Evolutionary conservation across 2,888 invertebrate genomes (phyloP).

Genomic region (Carpatolechia fugitivella): DNA sequence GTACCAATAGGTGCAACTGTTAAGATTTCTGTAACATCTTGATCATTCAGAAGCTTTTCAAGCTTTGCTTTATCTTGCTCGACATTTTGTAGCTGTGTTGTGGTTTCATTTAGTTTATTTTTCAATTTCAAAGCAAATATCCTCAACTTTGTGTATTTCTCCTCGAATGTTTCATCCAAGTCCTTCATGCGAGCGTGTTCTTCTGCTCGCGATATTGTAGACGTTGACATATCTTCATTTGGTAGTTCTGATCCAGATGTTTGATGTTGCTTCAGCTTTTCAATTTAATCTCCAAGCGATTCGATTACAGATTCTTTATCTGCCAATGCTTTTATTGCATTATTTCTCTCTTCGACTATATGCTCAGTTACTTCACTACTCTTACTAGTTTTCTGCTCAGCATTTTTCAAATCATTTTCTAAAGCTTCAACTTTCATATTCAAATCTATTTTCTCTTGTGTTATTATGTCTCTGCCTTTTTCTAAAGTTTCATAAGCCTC

Average conservation of each 20-base stretch:
- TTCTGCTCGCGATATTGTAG: constrained; percentile 86
- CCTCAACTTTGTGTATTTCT: constrained; percentile 85
- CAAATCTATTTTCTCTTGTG: constrained; percentile 49
- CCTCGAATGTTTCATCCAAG: constrained; percentile 88
- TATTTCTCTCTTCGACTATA: constrained; percentile 46
- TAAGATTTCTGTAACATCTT: constrained; percentile 26
- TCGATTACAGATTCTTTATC: constrained; percentile 53
- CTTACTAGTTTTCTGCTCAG: constrained; percentile 40
- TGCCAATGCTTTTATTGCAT: constrained; percentile 41
- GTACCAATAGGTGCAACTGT: constrained; percentile 11
- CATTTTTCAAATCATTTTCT: constrained; percentile 49
- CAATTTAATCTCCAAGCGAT: constrained; percentile 64
- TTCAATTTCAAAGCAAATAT: constrained; percentile 91
- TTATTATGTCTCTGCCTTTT: constrained; percentile 60
- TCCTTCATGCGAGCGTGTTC: constrained; percentile 85
- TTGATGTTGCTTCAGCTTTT: constrained; percentile 61
- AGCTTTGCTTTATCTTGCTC: constrained; percentile 81
- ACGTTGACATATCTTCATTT: constrained; percentile 86
- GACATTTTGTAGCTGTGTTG: constrained; percentile 76
- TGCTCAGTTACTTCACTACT: constrained; percentile 40
- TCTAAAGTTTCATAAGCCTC: constrained; percentile 78
- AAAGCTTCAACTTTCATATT: constrained; percentile 43
- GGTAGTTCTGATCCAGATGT: constrained; percentile 61
- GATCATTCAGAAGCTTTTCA: constrained; percentile 76
- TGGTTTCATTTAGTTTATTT: constrained; percentile 87